A percentile compares a stretch with the other conserved stretches of the same genome.
These are phyloP conservation scores for Cathartes aura DNA, from an alignment of 2,113 vertebrate genomes.

Conservation along the genomic window DNA sequence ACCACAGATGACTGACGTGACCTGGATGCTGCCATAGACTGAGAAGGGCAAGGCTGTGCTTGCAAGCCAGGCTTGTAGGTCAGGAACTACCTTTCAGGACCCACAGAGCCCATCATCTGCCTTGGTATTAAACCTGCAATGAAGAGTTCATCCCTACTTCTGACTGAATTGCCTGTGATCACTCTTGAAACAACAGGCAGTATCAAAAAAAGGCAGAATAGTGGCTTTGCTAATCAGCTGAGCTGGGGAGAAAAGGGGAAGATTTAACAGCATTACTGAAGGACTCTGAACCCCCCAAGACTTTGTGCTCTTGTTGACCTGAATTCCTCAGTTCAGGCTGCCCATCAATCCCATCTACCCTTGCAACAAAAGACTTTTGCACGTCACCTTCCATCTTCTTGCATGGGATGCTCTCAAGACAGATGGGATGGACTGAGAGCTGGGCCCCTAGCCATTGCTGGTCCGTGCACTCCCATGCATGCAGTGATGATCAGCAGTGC, in stretches of 20 bases:
- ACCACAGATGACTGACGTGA: not conserved
- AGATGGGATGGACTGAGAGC: accelerated
- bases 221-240: not conserved
- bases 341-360: not conserved
- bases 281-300: not conserved
- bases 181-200: not conserved
- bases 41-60: not conserved
- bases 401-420: not conserved
- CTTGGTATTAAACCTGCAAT: not conserved
- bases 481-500: not conserved
- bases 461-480: not conserved
- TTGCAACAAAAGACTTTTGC: not conserved
- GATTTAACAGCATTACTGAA: not conserved
- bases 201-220: not conserved
- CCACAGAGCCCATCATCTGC: not conserved
- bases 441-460: not conserved
- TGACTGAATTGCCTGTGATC: not conserved
- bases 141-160: not conserved
- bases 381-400: not conserved
- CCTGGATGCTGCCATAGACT: not conserved
- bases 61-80: not conserved
- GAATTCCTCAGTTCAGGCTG: not conserved
- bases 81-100: not conserved
- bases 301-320: not conserved
- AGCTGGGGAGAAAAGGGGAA: not conserved